Conservation (phyloP, 2,113 vertebrate genomes). For the Capreolus pygargus region DNA sequence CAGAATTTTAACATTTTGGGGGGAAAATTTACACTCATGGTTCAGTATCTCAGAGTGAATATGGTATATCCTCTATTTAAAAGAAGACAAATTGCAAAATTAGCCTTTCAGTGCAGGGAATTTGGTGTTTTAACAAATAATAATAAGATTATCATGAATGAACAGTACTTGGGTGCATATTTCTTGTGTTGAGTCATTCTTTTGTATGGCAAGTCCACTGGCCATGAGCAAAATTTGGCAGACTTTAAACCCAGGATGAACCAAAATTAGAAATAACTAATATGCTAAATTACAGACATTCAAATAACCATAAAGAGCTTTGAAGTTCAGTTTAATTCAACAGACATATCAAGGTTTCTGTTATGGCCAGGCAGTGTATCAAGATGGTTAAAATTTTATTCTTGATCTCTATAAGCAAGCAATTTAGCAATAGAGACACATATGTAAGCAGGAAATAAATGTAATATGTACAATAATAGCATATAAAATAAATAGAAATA, state of each 20-base stretch:
- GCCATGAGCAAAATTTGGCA: neutral
- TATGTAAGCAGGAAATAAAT: neutral
- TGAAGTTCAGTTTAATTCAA: slow-evolving; percentile 28
- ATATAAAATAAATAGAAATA: neutral
- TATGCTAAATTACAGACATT: neutral
- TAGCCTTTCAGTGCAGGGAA: neutral
- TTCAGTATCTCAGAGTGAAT: neutral
- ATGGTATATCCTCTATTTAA: neutral
- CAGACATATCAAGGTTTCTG: neutral
- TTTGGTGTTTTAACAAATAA: neutral
- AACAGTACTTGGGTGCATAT: neutral
- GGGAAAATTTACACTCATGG: neutral
- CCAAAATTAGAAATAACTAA: slow-evolving; percentile 23
- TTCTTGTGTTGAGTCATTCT: neutral
- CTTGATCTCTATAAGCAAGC: neutral
- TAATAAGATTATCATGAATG: slow-evolving; percentile 13
- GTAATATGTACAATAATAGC: neutral
- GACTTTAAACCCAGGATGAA: neutral
- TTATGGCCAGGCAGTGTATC: neutral
- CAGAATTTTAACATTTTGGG: neutral
- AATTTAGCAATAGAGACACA: neutral
- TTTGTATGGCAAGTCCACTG: neutral
- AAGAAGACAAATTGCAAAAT: neutral
- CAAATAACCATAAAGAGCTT: neutral
- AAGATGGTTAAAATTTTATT: neutral